phyloP scores from a whole-genome alignment of 1,140 invertebrate genomes.

The Hycleus cichorii region DNA sequence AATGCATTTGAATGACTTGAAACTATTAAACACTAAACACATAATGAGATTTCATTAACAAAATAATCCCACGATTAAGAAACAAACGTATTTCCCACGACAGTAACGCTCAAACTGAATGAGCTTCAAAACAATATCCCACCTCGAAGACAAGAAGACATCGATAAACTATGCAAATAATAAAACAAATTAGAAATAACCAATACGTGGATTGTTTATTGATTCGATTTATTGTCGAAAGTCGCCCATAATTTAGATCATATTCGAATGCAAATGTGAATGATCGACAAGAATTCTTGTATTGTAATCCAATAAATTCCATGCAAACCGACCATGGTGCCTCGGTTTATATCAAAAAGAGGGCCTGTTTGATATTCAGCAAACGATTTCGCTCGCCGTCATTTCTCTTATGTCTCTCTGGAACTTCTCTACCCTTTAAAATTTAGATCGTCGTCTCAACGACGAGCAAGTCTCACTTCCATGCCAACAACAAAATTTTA shows the following conservation, averaged over 20 bases:
- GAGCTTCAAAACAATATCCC: slow-evolving; percentile 7
- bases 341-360: slow-evolving; percentile 17
- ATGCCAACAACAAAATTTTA: background rate
- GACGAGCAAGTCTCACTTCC: slow-evolving; percentile 26
- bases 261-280: too few species aligned
- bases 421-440: slow-evolving; percentile 36
- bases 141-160: slow-evolving; percentile 13
- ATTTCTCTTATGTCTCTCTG: slow-evolving; percentile 26
- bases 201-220: slow-evolving; percentile 9
- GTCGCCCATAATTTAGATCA: too few species aligned
- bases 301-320: slow-evolving; percentile 23
- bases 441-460: slow-evolving; percentile 32
- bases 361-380: slow-evolving; percentile 36
- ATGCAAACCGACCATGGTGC: slow-evolving; percentile 17
- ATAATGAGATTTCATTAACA: background rate
- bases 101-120: slow-evolving; percentile 18
- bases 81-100: slow-evolving; percentile 21
- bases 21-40: slow-evolving; percentile 2
- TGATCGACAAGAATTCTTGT: slow-evolving; percentile 3
- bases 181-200: slow-evolving; percentile 8
- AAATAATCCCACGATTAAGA: slow-evolving; percentile 15
- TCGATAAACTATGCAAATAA: slow-evolving; percentile 6
- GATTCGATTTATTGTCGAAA: background rate
- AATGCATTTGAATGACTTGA: slow-evolving; percentile 5
- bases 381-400: slow-evolving; percentile 39